Evolutionary conservation across 2,797 vertebrate genomes (phyloP).

Genomic region (Xiphorhynchus erythropygius): DNA sequence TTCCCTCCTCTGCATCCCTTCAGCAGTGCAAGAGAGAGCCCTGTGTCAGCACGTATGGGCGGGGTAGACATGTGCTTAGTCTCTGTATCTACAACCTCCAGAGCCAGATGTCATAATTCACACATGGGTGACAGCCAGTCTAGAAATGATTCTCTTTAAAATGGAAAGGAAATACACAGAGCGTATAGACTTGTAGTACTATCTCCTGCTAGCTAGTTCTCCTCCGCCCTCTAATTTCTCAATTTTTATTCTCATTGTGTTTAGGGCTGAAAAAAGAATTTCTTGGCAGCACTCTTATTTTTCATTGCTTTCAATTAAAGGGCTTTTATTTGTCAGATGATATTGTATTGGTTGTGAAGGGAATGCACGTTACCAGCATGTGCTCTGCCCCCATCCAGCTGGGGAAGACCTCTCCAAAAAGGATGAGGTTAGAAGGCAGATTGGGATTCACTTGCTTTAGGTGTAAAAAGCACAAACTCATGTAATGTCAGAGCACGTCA

Average conservation of each 20-base stretch:
- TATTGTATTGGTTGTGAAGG: background rate
- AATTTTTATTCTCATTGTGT: background rate
- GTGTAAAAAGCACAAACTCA: background rate
- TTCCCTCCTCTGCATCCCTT: conserved; percentile 13
- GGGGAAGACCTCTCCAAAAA: background rate
- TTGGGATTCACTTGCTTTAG: background rate
- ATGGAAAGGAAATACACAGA: conserved; percentile 30
- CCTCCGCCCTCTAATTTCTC: background rate
- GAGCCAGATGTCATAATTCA: conserved; percentile 55
- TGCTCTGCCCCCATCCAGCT: background rate
- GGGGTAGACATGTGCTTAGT: background rate
- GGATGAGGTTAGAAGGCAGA: background rate
- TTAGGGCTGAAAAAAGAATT: background rate
- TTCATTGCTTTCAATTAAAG: conserved; percentile 34
- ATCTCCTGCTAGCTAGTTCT: conserved; percentile 12
- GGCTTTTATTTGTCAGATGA: background rate
- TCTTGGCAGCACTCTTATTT: background rate
- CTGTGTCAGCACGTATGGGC: background rate
- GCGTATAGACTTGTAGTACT: conserved; percentile 45
- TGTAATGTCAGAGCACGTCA: background rate
- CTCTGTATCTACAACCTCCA: conserved; percentile 23
- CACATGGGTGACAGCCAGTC: conserved; percentile 26
- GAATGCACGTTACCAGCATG: background rate
- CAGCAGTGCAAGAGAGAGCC: conserved; percentile 31
- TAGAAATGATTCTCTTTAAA: conserved; percentile 37